Evolutionary conservation across 2,888 invertebrate species (phyloP), one percentile per base, ranked within the genome.

Genomic region (Mycalesis mineus): DNA sequence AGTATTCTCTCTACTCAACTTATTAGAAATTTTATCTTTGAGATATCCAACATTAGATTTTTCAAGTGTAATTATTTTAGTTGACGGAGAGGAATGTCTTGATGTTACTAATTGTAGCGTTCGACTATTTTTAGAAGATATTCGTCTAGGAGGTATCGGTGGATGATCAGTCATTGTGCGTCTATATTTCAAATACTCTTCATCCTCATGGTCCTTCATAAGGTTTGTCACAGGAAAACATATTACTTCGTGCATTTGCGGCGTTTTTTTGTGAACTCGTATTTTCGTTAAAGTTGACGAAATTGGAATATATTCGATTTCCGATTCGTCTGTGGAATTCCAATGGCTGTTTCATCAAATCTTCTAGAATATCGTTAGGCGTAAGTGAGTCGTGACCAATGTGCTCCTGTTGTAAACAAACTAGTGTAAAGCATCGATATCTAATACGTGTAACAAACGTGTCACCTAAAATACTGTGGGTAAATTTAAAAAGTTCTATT

Each of bases 301-400:
- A 73, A 95, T 94, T 74, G 95, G 95, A 82, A 94, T 94, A 82
- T 95, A 95, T 90, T 95, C 95, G 78, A 95, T 93, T 88, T 94
- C 93, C 72, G 93, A 88, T 76, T 93, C 92, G 91, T 94, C 95
- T 94, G 94, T 87, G 92, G 90, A 92, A 84, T 78, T 77, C 80
- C 74, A 86, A 80, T 75, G 70, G 54, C 63, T 65, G 65, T 74
- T 71, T 77, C 71, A 65, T 68, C 65, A 70, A 63, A 64, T 72
- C 68, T 71, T 68, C 72, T 68, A 69, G 58, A 7, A 48, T 61
- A 64, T 68, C 71, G 77, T 87, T 86, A 88, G 71, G 63, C 77
- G 82, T 85, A 79, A 77, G 68, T 71, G 74, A 82, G 80, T 78
- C 78, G 87, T 86, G 85, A 69, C 61, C 68, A 71, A 74, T 69